Conservation (phyloP, 2,113 vertebrate species). For the Anolis carolinensis region DNA sequence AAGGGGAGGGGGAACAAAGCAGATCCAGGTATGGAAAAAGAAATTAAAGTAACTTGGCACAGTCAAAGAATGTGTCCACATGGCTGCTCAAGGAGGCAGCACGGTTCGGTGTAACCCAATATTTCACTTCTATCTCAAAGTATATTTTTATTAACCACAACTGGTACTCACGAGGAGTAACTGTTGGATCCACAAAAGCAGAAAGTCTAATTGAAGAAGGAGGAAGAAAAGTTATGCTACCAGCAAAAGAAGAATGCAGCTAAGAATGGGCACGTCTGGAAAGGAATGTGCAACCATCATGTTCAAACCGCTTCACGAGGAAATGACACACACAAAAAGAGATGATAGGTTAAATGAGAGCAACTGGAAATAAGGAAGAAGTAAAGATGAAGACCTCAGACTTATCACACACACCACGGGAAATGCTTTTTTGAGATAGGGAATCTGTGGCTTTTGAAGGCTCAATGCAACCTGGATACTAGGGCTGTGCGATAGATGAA, state of each 20-base stretch:
- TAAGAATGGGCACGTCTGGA: constrained; percentile 52
- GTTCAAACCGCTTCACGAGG: constrained; percentile 54
- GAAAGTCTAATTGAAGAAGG: constrained; percentile 35
- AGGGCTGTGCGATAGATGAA: too few relatives aligned
- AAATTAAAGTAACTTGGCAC: constrained; percentile 72
- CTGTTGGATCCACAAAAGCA: not conserved
- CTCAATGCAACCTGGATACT: too few relatives aligned
- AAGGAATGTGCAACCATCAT: constrained; percentile 43
- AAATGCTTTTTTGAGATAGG: too few relatives aligned
- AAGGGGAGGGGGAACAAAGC: not conserved
- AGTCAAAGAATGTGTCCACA: constrained; percentile 45
- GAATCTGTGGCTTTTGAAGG: too few relatives aligned
- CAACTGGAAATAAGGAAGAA: not conserved
- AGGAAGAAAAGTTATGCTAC: not conserved
- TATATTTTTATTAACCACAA: constrained; percentile 56
- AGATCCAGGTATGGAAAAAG: constrained; percentile 52
- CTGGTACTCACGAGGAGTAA: constrained; percentile 9
- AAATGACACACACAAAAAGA: not conserved
- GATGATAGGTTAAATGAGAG: not conserved
- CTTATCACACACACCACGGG: too few relatives aligned
- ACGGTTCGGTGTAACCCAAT: constrained; percentile 54
- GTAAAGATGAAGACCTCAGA: not conserved
- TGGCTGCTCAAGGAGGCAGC: constrained; percentile 49
- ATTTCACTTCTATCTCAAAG: constrained; percentile 56
- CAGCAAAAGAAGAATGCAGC: constrained; percentile 55